Base-by-base conservation (phyloP, 35 echinoderm and acorn worm genomes). In the Lytechinus variegatus region DNA sequence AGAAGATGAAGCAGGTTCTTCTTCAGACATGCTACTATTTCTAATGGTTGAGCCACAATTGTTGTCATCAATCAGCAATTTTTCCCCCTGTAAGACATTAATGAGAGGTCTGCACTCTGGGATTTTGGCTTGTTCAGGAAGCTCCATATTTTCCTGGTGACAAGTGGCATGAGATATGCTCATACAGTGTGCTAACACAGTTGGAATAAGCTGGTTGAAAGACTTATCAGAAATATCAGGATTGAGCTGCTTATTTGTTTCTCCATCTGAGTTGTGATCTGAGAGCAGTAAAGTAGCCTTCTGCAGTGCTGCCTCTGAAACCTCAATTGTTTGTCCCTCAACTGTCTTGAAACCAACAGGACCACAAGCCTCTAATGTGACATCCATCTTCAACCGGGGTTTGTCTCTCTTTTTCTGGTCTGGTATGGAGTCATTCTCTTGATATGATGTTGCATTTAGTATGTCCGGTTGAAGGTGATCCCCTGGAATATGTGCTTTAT, bases 331-430 rank as follows among this genome's bases (percentile, higher is more conserved):
- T 10, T 57, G 90, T 52, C 97, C 97, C 66, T 55, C 54, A 12
- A 94, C 97, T 29, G 95, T 96, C 94, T 97, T 94, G 55, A 96
- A 96, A n/a, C 97, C 97, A 86, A 89, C 89, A 33, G 19, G 66
- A 19, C 14, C 21, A 24, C n/a, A 7, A 24, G 12, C 66, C n/a
- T n/a, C 66, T 7, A 24, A 14, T 16, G 19, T 79, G 19, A 24
- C 21, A 21, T 71, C 61, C 16, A 24, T 79, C n/a, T 24, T 21
- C n/a, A 24, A 79, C 66, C 66, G 5, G 7, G 16, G 66, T 24
- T 79, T 24, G 21, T 79, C 66, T 27, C 19, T 79, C 21, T 58
- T 9, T 79, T 16, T 24, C 19, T 79, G 66, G 4, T 16, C 16
- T 24, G 66, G 19, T 79, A 24, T 79, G 66, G n/a, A 24, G 3